Evolutionary conservation across 1,140 invertebrate species (phyloP).

Genomic region (Scaptomyza montana): DNA sequence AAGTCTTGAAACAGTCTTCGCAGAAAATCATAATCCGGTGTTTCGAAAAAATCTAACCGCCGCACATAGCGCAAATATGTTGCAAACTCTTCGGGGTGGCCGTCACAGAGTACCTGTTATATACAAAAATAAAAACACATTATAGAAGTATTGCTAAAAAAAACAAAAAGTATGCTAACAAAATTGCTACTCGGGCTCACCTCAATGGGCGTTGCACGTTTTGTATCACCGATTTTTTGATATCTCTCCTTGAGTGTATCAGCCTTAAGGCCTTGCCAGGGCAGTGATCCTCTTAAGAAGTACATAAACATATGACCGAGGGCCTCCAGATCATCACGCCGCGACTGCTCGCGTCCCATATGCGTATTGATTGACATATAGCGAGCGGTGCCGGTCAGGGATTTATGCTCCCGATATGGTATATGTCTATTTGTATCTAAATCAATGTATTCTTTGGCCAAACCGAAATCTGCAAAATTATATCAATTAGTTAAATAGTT

Average conservation of each 20-base stretch:
- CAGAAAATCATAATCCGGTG: slow-evolving; percentile 99
- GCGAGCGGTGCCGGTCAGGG: slow-evolving; percentile 97
- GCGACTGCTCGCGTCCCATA: slow-evolving; percentile 99
- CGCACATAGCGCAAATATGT: slow-evolving; percentile 99
- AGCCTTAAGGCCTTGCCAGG: slow-evolving; percentile 99
- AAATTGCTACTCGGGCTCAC: slow-evolving; percentile 55
- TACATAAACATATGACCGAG: slow-evolving; percentile 99
- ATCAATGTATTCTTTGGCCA: slow-evolving; percentile 99
- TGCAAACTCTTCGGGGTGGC: slow-evolving; percentile 98
- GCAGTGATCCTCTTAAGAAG: slow-evolving; percentile 98
- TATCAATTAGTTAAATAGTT: neutral
- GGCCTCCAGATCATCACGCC: slow-evolving; percentile 99
- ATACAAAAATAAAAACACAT: neutral
- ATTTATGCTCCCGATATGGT: slow-evolving; percentile 99
- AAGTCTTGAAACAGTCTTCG: slow-evolving; percentile 97
- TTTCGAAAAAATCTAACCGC: slow-evolving; percentile 99
- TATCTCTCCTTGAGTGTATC: slow-evolving; percentile 99
- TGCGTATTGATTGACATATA: slow-evolving; percentile 99
- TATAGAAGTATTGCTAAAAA: neutral
- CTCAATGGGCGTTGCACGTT: slow-evolving; percentile 98
- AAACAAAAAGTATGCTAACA: no score
- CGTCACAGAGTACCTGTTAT: slow-evolving; percentile 93
- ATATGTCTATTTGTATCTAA: slow-evolving; percentile 99
- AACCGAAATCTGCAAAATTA: slow-evolving; percentile 94
- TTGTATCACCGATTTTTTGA: slow-evolving; percentile 99